Evolutionary conservation across 1,140 invertebrate species (phyloP).

Genomic region (Drosophila teissieri): DNA sequence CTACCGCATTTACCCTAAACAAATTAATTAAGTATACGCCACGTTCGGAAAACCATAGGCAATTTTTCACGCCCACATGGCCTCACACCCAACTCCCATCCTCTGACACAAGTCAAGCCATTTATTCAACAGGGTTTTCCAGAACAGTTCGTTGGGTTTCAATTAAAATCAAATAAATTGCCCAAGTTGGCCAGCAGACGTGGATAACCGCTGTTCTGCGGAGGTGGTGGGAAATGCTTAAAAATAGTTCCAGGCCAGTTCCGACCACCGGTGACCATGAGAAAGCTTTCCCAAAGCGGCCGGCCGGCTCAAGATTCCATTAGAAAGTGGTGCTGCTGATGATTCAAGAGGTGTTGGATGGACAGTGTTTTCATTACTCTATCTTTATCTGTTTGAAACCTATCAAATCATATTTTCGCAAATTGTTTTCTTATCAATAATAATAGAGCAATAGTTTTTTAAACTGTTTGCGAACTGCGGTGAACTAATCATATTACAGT

Average conservation of each 20-base stretch:
- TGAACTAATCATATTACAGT: too few species aligned
- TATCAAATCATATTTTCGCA: too few species aligned
- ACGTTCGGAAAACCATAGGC: neutral
- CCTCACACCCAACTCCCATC: conserved; percentile 5
- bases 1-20: too few species aligned
- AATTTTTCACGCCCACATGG: conserved; percentile 28
- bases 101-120: neutral
- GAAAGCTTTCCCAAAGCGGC: conserved; percentile 39
- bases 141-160: conserved; percentile 17
- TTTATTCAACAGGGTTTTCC: conserved; percentile 7
- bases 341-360: conserved; percentile 14
- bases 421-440: too few species aligned
- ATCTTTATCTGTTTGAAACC: too few species aligned
- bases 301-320: conserved; percentile 44
- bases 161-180: conserved; percentile 52
- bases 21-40: conserved; percentile 12
- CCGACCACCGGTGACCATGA: conserved; percentile 34
- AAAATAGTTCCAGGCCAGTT: conserved; percentile 33
- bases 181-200: conserved; percentile 36
- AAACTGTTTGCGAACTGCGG: too few species aligned
- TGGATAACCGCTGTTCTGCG: conserved; percentile 22
- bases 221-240: conserved; percentile 11
- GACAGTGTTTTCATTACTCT: neutral
- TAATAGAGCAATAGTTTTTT: too few species aligned
- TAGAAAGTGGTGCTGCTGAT: conserved; percentile 12